Conservation (phyloP, 2,797 vertebrate genomes). For the Serranus cabrilla region DNA sequence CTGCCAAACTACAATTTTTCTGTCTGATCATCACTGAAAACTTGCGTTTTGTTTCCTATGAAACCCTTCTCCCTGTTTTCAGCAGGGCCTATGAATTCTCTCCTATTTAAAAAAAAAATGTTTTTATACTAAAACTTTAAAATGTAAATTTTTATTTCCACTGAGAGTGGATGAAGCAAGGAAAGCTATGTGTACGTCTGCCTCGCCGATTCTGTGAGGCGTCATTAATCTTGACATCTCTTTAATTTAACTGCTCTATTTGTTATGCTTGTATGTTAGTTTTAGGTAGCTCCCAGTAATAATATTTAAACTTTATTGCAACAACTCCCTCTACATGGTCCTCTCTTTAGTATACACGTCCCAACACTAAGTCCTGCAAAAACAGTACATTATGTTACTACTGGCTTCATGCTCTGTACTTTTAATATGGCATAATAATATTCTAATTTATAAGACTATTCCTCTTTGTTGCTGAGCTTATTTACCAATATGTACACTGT, state of each 20-base stretch:
- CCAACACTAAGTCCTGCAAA: slow-evolving; percentile 56
- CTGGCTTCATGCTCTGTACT: slow-evolving; percentile 33
- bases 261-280: slow-evolving; percentile 69
- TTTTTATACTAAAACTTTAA: slow-evolving; percentile 36
- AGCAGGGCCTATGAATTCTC: slow-evolving; percentile 21
- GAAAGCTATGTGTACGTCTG: slow-evolving; percentile 12
- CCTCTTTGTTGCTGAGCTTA: slow-evolving; percentile 23
- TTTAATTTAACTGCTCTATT: slow-evolving; percentile 69
- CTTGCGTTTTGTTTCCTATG: slow-evolving; percentile 9
- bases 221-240: slow-evolving; percentile 69
- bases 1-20: slow-evolving; percentile 25
- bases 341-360: slow-evolving; percentile 37
- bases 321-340: slow-evolving; percentile 51
- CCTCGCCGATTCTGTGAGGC: slow-evolving; percentile 30
- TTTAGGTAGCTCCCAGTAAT: slow-evolving; percentile 67
- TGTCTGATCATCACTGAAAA: slow-evolving; percentile 17
- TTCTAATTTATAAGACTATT: slow-evolving; percentile 15
- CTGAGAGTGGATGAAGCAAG: slow-evolving; percentile 42
- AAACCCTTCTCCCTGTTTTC: slow-evolving; percentile 29
- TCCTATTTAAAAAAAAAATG: background rate
- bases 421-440: slow-evolving; percentile 32
- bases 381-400: slow-evolving; percentile 39
- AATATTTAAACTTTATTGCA: slow-evolving; percentile 74
- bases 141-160: slow-evolving; percentile 62
- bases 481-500: slow-evolving; percentile 14